Evolutionary conservation across 2,888 invertebrate species (phyloP), one percentile per base, ranked within the genome.

Genomic region (Caenorhabditis sp.): DNA sequence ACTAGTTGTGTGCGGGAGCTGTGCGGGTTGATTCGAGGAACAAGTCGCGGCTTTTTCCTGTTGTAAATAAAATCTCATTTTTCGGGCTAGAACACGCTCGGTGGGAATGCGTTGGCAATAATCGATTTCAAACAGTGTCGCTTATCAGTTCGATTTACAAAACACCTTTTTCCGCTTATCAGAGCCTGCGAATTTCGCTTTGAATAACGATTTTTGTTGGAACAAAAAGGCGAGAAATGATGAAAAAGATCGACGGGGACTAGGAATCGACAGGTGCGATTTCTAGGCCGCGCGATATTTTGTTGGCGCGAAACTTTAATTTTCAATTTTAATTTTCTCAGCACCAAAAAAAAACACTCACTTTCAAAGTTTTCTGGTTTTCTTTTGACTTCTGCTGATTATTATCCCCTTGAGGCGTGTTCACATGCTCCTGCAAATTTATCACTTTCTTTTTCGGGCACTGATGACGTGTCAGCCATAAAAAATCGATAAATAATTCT

Each of bases 391-490:
- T 63, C 56, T 59, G 66, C 39, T 76, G 70, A 65, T 65, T 62
- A 55, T 63, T 66, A 20, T 70, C 76, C 58, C 58, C 70, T 58
- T 66, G 74, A 70, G 76, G 70, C 63, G 63, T 62, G 66, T 76
- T 76, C 62, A 70, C 76, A 76, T 76, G 76, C 76, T 76, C 76
- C 76, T 76, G 70, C 48, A 76, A n/a, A 75, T 53, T 53, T 35
- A n/a, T 53, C 53, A 39, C 17, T 15, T 17, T 50, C n/a, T n/a
- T n/a, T n/a, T n/a, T n/a, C n/a, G 15, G 41, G 4, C 41, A 2
- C 8, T 41, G 2, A 41, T 7, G 2, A 41, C 2, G 8, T 17
- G 50, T 24, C 9, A 24, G 2, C 7, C 11, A 30, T 50, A 4
- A 17, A 22, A 17, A 32, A 52, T 35, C 35, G 22, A 50, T 46